A percentile compares a stretch with the other conserved stretches of the same genome.
phyloP scores from a whole-genome alignment of 1,140 invertebrate species.

The Orchesella cincta region DNA sequence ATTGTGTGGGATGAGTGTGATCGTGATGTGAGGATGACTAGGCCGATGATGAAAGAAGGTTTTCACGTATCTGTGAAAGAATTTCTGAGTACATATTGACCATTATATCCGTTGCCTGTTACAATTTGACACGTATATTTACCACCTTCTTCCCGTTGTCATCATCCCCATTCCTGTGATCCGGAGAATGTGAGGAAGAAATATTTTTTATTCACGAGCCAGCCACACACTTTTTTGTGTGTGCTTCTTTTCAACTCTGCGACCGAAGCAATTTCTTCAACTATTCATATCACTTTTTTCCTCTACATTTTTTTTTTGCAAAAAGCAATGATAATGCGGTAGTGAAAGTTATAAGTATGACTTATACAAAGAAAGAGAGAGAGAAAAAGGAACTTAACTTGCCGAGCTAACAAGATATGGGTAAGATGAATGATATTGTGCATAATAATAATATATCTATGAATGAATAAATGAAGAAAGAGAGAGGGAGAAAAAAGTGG shows the following conservation, averaged over 20 bases:
- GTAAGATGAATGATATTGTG: no score
- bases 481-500: not conserved
- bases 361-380: no score
- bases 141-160: not conserved
- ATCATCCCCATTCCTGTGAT: not conserved
- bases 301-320: not conserved
- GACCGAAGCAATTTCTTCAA: conserved; percentile 1
- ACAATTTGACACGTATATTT: not conserved
- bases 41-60: no score
- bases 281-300: not conserved
- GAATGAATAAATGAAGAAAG: not conserved
- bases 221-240: no score
- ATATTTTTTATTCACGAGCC: not conserved
- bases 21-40: no score
- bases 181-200: not conserved
- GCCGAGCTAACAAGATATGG: no score
- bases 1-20: no score
- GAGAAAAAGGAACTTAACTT: no score
- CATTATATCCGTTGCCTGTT: not conserved
- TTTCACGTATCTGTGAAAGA: no score
- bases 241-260: not conserved
- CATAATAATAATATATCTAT: not conserved
- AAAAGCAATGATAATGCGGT: not conserved
- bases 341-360: not conserved
- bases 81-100: no score